Conservation (phyloP, 2,888 invertebrate genomes). For the Rosalia funebris region DNA sequence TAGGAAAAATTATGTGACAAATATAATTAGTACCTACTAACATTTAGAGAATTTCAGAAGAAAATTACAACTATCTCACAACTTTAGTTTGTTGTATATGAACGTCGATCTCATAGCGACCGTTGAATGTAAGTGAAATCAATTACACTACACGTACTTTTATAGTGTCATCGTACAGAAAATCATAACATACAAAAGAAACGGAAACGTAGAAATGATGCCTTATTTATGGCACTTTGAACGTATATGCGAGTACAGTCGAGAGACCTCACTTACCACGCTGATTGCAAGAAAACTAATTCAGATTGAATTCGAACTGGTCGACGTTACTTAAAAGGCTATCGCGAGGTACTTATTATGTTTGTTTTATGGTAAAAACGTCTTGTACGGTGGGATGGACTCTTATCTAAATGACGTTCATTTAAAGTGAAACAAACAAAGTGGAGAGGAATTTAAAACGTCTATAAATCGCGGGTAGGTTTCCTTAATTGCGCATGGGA, state of each 20-base stretch:
- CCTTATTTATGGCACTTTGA: constrained; percentile 11
- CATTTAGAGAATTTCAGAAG: too few species aligned
- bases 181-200: too few species aligned
- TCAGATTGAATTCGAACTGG: constrained; percentile 22
- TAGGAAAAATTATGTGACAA: too few species aligned
- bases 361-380: constrained; percentile 23
- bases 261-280: constrained; percentile 1
- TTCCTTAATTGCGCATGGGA: background rate
- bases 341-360: constrained; percentile 26
- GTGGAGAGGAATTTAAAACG: constrained; percentile 17
- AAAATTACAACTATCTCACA: too few species aligned
- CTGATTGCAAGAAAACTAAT: background rate
- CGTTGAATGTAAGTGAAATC: too few species aligned
- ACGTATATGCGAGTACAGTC: background rate
- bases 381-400: constrained; percentile 22
- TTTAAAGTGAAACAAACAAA: constrained; percentile 25
- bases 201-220: background rate
- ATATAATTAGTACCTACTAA: too few species aligned
- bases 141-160: too few species aligned
- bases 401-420: constrained; percentile 32
- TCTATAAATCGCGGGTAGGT: constrained; percentile 2
- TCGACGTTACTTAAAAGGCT: constrained; percentile 30
- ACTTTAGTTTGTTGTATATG: too few species aligned
- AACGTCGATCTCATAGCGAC: too few species aligned
- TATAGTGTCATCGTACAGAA: too few species aligned